Evolutionary conservation across 1,140 invertebrate genomes (phyloP).

Genomic region (Atta cephalotes): DNA sequence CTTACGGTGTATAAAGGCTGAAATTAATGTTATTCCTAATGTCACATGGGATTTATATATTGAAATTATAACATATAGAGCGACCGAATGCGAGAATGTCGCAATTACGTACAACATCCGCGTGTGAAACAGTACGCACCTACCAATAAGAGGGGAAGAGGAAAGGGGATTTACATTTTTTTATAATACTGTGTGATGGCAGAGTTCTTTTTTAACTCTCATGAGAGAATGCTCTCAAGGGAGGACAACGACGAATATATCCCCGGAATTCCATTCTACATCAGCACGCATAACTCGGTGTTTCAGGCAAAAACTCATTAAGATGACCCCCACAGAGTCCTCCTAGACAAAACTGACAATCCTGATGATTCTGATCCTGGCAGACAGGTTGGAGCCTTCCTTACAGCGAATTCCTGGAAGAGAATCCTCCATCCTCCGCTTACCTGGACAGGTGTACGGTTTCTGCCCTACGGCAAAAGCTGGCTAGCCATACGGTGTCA

Average conservation of each 20-base stretch:
- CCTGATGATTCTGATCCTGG: constrained; percentile 83
- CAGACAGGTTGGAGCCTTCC: constrained; percentile 84
- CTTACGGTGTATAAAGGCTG: constrained; percentile 58
- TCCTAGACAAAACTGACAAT: constrained; percentile 81
- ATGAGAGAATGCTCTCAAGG: not conserved
- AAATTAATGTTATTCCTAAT: constrained; percentile 69
- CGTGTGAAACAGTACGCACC: constrained; percentile 11
- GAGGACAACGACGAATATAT: constrained; percentile 38
- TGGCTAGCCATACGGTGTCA: constrained; percentile 77
- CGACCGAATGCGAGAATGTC: not conserved
- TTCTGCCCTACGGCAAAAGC: constrained; percentile 77
- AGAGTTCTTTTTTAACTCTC: constrained; percentile 15
- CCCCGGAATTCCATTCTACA: constrained; percentile 34
- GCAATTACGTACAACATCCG: not conserved
- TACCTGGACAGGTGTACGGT: constrained; percentile 85
- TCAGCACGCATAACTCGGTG: not conserved
- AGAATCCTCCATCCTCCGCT: constrained; percentile 72
- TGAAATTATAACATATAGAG: constrained; percentile 18
- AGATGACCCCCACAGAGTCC: constrained; percentile 72
- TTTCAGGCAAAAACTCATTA: constrained; percentile 80
- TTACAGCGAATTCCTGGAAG: constrained; percentile 81
- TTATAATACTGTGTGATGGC: not conserved
- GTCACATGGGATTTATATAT: constrained; percentile 56
- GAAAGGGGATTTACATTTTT: not conserved
- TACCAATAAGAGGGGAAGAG: constrained; percentile 13